These are phyloP conservation scores for Campylomormyrus tamandua DNA, from an alignment of 2,113 vertebrate species.

Conservation along the genomic window DNA sequence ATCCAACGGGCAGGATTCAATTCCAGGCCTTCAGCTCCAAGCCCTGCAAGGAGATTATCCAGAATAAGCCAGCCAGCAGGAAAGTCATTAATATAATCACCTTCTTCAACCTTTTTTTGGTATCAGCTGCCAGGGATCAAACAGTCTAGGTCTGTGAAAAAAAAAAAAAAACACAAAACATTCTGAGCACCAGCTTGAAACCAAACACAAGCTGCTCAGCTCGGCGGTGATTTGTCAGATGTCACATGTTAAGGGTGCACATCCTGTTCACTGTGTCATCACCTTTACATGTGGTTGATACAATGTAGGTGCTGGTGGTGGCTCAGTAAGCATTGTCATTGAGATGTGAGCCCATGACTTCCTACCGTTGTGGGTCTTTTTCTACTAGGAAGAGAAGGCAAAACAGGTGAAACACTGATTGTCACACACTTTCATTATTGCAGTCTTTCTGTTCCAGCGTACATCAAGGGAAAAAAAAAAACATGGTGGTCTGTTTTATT, in stretches of 20 bases:
- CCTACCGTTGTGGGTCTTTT: neutral
- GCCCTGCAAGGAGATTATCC: conserved; percentile 6
- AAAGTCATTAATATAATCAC: conserved; percentile 18
- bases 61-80: neutral
- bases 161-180: neutral
- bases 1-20: neutral
- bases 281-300: neutral
- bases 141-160: neutral
- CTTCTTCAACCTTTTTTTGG: neutral
- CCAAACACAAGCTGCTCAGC: neutral
- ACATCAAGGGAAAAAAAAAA: neutral
- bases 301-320: neutral
- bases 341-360: neutral
- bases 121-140: neutral
- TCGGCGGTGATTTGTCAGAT: neutral
- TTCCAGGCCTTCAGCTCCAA: neutral
- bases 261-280: conserved; percentile 17
- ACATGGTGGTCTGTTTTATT: neutral
- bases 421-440: neutral
- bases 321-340: neutral
- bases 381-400: neutral
- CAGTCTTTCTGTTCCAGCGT: neutral
- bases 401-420: neutral
- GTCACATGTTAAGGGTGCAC: neutral
- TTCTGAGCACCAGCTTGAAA: conserved; percentile 17